phyloP scores from a whole-genome alignment of 2,113 vertebrate genomes.

The Hypocryptadius cinnamomeus region DNA sequence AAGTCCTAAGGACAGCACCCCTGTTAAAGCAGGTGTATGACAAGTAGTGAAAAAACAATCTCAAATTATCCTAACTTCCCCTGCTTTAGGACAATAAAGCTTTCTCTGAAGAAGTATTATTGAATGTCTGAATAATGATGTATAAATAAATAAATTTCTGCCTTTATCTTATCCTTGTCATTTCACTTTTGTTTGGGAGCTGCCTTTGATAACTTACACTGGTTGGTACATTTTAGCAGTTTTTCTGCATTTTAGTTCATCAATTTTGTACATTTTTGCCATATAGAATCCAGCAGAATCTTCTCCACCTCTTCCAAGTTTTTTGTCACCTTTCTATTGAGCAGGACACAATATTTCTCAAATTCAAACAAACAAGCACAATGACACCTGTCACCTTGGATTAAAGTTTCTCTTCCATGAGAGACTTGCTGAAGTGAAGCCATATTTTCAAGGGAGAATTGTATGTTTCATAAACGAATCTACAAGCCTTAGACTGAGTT shows the following conservation, averaged over 20 bases:
- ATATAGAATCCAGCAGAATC: background rate
- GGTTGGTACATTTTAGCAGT: background rate
- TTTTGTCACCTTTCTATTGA: background rate
- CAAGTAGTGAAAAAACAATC: background rate
- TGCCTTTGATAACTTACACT: background rate
- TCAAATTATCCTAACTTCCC: background rate
- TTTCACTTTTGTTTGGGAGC: background rate
- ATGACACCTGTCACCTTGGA: background rate
- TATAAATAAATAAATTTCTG: slow-evolving; percentile 36
- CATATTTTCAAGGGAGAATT: background rate
- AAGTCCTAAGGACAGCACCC: background rate
- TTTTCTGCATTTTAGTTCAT: background rate
- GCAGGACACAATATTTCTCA: background rate
- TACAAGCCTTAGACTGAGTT: background rate
- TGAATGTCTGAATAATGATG: slow-evolving; percentile 18
- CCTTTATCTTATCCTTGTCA: background rate
- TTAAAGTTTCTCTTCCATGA: background rate
- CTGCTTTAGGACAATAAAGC: background rate
- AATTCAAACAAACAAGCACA: background rate
- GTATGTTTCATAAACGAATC: background rate
- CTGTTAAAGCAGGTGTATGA: background rate
- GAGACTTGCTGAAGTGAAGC: background rate
- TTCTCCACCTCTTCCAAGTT: background rate
- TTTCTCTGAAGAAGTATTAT: slow-evolving; percentile 3
- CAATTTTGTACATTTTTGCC: background rate